phyloP scores from a whole-genome alignment of 2,888 invertebrate species.

The Fragum whitleyi region DNA sequence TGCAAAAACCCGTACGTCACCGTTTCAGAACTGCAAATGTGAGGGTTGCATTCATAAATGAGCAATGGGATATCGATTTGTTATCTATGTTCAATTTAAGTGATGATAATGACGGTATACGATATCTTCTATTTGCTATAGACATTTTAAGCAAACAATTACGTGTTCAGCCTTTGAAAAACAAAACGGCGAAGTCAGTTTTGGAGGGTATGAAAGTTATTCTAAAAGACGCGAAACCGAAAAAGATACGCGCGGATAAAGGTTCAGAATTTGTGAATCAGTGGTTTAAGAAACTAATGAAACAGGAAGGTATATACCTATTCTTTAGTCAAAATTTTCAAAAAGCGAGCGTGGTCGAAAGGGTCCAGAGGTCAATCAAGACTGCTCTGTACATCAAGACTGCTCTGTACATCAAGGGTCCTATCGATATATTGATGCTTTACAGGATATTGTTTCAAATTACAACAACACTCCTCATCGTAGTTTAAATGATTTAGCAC shows the following conservation, averaged over 20 bases:
- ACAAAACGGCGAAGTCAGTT: slow-evolving; percentile 39
- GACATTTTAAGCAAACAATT: slow-evolving; percentile 53
- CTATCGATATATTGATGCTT: slow-evolving; percentile 24
- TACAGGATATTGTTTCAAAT: slow-evolving; percentile 19
- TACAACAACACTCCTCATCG: slow-evolving; percentile 37
- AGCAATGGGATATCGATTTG: slow-evolving; percentile 54
- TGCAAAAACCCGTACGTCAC: slow-evolving; percentile 46
- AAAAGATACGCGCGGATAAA: slow-evolving; percentile 35
- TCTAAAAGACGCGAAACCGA: slow-evolving; percentile 29
- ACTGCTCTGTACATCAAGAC: slow-evolving; percentile 2
- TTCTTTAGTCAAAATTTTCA: slow-evolving; percentile 35
- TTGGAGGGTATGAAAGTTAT: slow-evolving; percentile 40
- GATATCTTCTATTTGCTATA: slow-evolving; percentile 48
- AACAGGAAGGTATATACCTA: slow-evolving; percentile 33
- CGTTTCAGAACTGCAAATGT: slow-evolving; percentile 51
- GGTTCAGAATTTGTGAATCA: slow-evolving; percentile 40
- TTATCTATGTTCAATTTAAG: slow-evolving; percentile 39
- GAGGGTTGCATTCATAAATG: slow-evolving; percentile 40
- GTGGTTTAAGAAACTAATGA: slow-evolving; percentile 31
- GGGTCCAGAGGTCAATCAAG: slow-evolving; percentile 34
- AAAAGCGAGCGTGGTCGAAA: slow-evolving; percentile 34
- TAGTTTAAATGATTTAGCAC: slow-evolving; percentile 34
- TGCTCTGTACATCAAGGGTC: slow-evolving; percentile 18
- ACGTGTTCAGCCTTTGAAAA: slow-evolving; percentile 48
- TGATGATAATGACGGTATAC: slow-evolving; percentile 48